Base-by-base conservation (phyloP, 2,113 vertebrate species). In the Lophura nycthemera region DNA sequence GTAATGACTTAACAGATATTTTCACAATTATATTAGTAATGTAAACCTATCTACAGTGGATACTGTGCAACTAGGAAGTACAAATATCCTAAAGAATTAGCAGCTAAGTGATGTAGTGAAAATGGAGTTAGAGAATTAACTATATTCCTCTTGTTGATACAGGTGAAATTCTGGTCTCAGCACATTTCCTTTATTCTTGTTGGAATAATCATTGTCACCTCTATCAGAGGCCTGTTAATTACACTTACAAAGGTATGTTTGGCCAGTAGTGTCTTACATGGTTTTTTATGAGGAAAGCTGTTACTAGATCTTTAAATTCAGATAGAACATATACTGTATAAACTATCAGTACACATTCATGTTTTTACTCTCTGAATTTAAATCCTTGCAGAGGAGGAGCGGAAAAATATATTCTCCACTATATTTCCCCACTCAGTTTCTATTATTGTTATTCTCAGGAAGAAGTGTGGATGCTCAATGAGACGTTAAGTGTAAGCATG, bases 101-200 rank as follows among this genome's bases (percentile, higher is more conserved):
- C 60, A 92, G 27, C 54, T 87, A 2, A 60, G 36, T 11, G 36
- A 0, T 42, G 45, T 47, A 19, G 9, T 56, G 25, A 81, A 65
- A 83, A 40, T 74, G 15, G 47, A 8, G n/a, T 50, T 84, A 29
- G 61, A 54, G 34, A 43, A 71, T 84, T 86, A 90, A 96, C 73
- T 66, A 5, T 86, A 7, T 88, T 71, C 10, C 88, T 94, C 52
- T 96, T 75, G 47, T 71, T 92, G 61, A 71, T 85, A 57, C 97
- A 99, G 99, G 99, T 99, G 7, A 99, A 99, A 97, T 99, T 99
- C 97, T 99, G 99, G 99, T 99, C 99, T 86, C 99, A 99, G 79
- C 99, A 99, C 88, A 99, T 99, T 93, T 99, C 99, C 86, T 99
- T 99, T 97, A 99, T 99, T 92, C 97, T 99, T 72, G 99, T 99